Base-by-base conservation (phyloP, 2,797 vertebrate species). In the Cottoperca gobio region DNA sequence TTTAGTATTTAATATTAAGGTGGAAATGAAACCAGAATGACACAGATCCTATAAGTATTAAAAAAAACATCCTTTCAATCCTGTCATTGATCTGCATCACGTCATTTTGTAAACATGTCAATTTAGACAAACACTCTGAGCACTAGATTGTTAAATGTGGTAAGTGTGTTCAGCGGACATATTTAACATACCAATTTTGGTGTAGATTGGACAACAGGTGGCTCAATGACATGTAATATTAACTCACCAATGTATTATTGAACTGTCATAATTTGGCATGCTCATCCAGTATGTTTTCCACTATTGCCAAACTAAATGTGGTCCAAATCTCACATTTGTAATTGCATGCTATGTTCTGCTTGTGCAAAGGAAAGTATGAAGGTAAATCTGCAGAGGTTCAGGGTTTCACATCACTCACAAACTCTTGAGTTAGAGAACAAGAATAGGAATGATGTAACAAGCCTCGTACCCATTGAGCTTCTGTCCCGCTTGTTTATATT, bases 401-500 rank as follows among this genome's bases (percentile, higher is more conserved):
- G n/a, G 49, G 58, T n/a, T 10, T 14, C 35, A n/a, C n/a, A n/a
- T 19, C 19, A n/a, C 24, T 33, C 4, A 4, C 33, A 49, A 70
- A 57, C 23, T 40, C 12, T 33, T 17, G 26, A 26, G 37, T 70
- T 70, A 12, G 50, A 46, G 24, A 76, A 73, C 52, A 42, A 31
- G 6, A 33, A 8, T 33, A 33, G 33, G 40, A 57, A 16, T 71
- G 62, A 77, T 63, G 72, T 49, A 52, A 64, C 13, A 0, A 43
- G 23, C 62, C 39, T 43, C 12, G 33, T 33, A 50, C 33, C 57
- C 17, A 12, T 12, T 2, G 52, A 67, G 76, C 52, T 53, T 1
- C 48, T 64, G 33, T 69, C 68, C 24, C 6, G 71, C 17, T 55
- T 60, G 76, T 43, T 61, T 37, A 0, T 2, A 33, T 8, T 13